Evolutionary conservation across 2,113 vertebrate genomes (phyloP).

Genomic region (Siphamia tubifer): DNA sequence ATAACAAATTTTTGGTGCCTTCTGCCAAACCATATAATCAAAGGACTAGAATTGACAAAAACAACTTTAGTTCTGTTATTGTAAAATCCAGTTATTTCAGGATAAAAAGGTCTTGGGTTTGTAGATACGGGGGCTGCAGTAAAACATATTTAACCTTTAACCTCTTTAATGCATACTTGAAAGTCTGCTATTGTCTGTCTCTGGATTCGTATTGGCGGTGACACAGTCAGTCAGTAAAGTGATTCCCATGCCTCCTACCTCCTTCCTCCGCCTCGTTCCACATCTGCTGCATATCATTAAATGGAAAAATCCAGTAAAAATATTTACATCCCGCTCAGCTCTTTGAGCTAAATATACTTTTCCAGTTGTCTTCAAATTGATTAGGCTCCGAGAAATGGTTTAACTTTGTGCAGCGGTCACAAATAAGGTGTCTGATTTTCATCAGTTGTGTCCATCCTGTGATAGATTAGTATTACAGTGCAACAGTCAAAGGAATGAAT

Average conservation of each 20-base stretch:
- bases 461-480: slow-evolving; percentile 25
- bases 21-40: slow-evolving; percentile 55
- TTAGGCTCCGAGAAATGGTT: slow-evolving; percentile 23
- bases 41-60: slow-evolving; percentile 31
- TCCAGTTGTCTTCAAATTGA: slow-evolving; percentile 35
- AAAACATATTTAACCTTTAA: slow-evolving; percentile 26
- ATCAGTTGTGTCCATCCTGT: slow-evolving; percentile 46
- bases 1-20: slow-evolving; percentile 41
- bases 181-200: slow-evolving; percentile 20
- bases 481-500: background rate
- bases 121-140: slow-evolving; percentile 2
- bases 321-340: slow-evolving; percentile 46
- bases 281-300: slow-evolving; percentile 75
- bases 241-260: slow-evolving; percentile 27
- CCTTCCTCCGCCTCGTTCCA: slow-evolving; percentile 32
- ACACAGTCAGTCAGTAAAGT: slow-evolving; percentile 19
- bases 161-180: slow-evolving; percentile 19
- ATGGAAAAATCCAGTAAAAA: slow-evolving; percentile 63
- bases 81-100: slow-evolving; percentile 20
- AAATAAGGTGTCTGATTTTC: slow-evolving; percentile 59
- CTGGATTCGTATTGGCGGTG: slow-evolving; percentile 12
- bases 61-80: slow-evolving; percentile 12
- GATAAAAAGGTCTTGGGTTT: slow-evolving; percentile 5
- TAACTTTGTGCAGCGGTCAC: slow-evolving; percentile 61
- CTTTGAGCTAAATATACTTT: slow-evolving; percentile 62